Base-by-base conservation (phyloP, 2,113 vertebrate genomes). In the Dromas ardeola region DNA sequence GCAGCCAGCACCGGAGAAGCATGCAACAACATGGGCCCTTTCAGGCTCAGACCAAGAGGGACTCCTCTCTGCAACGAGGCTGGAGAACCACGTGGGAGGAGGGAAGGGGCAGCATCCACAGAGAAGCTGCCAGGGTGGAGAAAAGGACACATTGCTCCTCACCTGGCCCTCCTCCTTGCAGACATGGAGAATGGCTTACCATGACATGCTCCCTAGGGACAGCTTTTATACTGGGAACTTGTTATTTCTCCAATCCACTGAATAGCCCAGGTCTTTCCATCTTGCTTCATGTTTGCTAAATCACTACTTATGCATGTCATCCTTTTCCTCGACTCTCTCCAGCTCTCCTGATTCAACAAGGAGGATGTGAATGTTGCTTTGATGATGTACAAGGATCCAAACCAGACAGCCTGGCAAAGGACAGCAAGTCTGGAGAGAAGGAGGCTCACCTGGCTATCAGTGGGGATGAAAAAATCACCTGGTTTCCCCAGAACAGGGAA, bases 1-100 rank as follows among this genome's bases (percentile, higher is more conserved):
- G 0, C 1, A 0, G 21, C 34, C 27, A 49, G 32, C 23, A 7
- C 47, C 72, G 27, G 50, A 32, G 30, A 62, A 2, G 1, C 15
- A 20, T 2, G 6, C 1, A 6, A n/a, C 16, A 71, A 6, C 13
- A 9, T 6, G 11, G 50, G 34, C 10, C 58, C 53, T 58, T 78
- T 32, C 13, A 69, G 19, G 25, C 21, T 65, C 29, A 59, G 40
- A 70, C 23, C 45, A 83, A 63, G 20, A 65, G 7, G 36, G 23
- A 61, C 15, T 90, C 61, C 38, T 15, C 4, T 76, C 7, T 36
- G 21, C 66, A 55, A 15, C 0, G 0, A 87, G 27, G 22, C 43
- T 65, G n/a, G 27, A 69, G 82, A 87, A 59, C 16, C 2, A 2
- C 16, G n/a, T 47, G 30, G 25, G 14, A 87, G 47, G 21, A 78